Base-by-base conservation (phyloP, 1,140 invertebrate genomes). In the Aphis craccivora region DNA sequence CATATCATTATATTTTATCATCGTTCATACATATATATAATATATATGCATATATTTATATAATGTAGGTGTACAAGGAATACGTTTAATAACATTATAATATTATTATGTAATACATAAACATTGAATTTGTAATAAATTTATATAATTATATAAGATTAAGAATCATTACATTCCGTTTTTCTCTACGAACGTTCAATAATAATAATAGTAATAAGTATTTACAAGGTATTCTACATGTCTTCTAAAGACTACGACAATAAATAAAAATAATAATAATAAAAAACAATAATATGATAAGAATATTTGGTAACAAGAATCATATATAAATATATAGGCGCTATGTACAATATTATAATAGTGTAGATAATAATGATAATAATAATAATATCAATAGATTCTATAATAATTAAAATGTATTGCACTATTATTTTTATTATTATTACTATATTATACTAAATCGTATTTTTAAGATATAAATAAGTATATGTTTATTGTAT, bases 321-420 rank as follows among this genome's bases (percentile, higher is more conserved):
- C 88, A 35, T 90, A 60, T 40, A 84, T 84, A 43, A 53, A 37
- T 37, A 89, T 87, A 48, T 87, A 89, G 60, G 5, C 55, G 89
- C 25, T 60, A 90, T 90, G 23, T 90, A 90, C 55, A 90, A 67
- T 90, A 90, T 60, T 90, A 90, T 55, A 55, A 89, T 53, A 89
- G n/a, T 55, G 23, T 55, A 89, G 35, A 87, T 76, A 37, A 37
- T 55, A 89, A 55, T 89, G 23, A 53, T 89, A 37, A 89, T 89
- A 35, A 89, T 37, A 55, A 35, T 55, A 76, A 76, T 76, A 76
- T 76, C 60, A 76, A 76, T 76, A 35, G n/a, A 76, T 76, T 76
- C 60, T 76, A 76, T 76, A 76, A 76, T 76, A 76, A 76, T 76
- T n/a, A 14, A 76, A 67, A 76, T 76, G n/a, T 89, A 89, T 89